phyloP scores from a whole-genome alignment of 2,888 invertebrate genomes.

The Tiliacea aurago region DNA sequence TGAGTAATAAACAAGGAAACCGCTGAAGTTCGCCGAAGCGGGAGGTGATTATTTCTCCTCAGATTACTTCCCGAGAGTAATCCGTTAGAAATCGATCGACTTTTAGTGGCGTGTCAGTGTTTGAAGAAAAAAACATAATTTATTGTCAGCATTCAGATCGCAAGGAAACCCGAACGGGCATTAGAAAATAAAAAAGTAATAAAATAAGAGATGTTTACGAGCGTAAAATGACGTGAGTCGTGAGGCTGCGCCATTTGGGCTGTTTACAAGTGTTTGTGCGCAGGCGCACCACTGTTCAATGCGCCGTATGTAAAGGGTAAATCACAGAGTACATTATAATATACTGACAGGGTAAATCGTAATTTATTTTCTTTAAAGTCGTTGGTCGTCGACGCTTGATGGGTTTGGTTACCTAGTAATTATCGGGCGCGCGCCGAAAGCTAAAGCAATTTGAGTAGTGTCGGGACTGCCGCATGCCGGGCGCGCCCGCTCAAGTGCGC shows the following conservation, averaged over 20 bases:
- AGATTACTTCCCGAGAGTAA: conserved; percentile 88
- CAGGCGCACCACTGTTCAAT: conserved; percentile 73
- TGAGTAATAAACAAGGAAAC: conserved; percentile 88
- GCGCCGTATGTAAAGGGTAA: conserved; percentile 77
- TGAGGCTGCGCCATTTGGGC: conserved; percentile 82
- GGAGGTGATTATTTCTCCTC: conserved; percentile 86
- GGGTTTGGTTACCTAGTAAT: conserved; percentile 82
- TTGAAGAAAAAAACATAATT: conserved; percentile 89
- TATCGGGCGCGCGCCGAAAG: conserved; percentile 87
- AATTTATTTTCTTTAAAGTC: conserved; percentile 86
- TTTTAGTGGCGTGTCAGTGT: conserved; percentile 90
- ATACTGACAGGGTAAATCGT: conserved; percentile 75
- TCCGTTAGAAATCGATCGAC: conserved; percentile 90
- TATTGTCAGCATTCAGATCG: conserved; percentile 89
- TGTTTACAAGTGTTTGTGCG: conserved; percentile 82
- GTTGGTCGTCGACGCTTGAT: conserved; percentile 79
- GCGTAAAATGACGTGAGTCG: conserved; percentile 89
- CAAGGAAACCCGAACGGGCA: conserved; percentile 88
- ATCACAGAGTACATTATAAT: conserved; percentile 54
- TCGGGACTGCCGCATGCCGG: conserved; percentile 64
- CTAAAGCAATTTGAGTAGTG: conserved; percentile 82
- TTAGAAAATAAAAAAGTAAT: conserved; percentile 90
- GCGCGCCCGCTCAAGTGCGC: conserved; percentile 81
- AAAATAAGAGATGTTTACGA: conserved; percentile 89
- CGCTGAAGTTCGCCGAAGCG: conserved; percentile 86